A percentile compares a stretch with the other conserved stretches of the same genome.
Evolutionary conservation across 2,888 invertebrate species (phyloP).

Genomic region (Branchinecta sandiegonensis): DNA sequence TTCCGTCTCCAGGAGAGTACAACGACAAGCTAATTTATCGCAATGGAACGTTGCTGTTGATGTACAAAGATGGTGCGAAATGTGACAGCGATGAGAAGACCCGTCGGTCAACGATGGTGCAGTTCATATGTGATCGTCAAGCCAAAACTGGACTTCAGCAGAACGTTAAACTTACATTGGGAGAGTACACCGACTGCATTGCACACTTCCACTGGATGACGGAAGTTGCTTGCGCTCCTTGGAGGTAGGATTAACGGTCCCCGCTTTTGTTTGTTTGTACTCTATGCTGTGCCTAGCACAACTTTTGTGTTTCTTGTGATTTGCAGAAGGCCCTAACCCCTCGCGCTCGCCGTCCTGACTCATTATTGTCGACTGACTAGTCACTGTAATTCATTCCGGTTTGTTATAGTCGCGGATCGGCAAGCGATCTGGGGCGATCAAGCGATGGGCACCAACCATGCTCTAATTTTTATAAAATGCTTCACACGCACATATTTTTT

Average conservation of each 20-base stretch:
- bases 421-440: too few relatives aligned
- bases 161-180: not conserved
- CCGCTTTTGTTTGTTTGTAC: too few relatives aligned
- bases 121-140: not conserved
- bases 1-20: not conserved
- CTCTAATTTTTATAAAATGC: too few relatives aligned
- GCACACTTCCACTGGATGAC: constrained; percentile 1
- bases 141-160: not conserved
- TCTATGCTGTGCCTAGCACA: too few relatives aligned
- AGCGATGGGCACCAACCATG: too few relatives aligned
- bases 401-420: too few relatives aligned
- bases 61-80: not conserved
- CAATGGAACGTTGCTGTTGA: constrained; percentile 6
- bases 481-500: too few relatives aligned
- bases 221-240: not conserved
- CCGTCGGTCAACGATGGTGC: not conserved
- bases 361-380: too few relatives aligned
- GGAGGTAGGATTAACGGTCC: not conserved
- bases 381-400: too few relatives aligned
- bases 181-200: not conserved
- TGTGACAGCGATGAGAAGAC: not conserved
- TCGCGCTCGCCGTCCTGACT: too few relatives aligned
- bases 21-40: constrained; percentile 8
- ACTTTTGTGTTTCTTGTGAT: too few relatives aligned
- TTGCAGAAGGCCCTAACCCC: too few relatives aligned